Conservation (phyloP, 2,888 invertebrate species). For the Acheta domesticus region DNA sequence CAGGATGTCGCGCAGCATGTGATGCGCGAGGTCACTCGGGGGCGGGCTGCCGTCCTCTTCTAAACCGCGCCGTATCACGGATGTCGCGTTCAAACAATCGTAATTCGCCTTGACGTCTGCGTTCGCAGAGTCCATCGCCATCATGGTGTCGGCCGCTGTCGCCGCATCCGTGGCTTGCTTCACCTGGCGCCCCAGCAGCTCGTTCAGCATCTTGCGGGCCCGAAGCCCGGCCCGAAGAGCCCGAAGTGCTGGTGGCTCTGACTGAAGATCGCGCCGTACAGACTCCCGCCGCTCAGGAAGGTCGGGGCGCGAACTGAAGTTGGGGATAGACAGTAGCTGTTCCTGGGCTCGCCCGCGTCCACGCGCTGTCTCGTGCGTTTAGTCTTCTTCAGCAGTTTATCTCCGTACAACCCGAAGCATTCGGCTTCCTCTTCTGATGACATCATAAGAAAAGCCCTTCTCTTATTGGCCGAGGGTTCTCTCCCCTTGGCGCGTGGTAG, state of each 20-base stretch:
- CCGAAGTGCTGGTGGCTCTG: constrained; percentile 67
- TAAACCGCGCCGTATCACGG: constrained; percentile 46
- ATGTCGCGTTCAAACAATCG: constrained; percentile 41
- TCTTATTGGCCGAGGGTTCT: constrained; percentile 76
- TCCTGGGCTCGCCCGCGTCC: constrained; percentile 93
- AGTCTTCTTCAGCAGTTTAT: constrained; percentile 87
- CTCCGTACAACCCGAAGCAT: constrained; percentile 90
- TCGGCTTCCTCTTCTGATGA: constrained; percentile 96
- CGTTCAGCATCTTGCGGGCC: constrained; percentile 85
- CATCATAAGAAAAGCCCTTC: constrained; percentile 84
- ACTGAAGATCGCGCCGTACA: constrained; percentile 82
- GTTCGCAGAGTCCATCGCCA: constrained; percentile 51
- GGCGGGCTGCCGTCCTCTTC: constrained; percentile 48
- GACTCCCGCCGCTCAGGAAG: constrained; percentile 74
- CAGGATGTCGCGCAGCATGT: constrained; percentile 85
- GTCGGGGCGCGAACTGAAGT: constrained; percentile 74
- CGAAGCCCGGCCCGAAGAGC: constrained; percentile 70
- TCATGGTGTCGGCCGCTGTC: constrained; percentile 51
- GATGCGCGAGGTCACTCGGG: constrained; percentile 58
- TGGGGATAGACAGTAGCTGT: constrained; percentile 81
- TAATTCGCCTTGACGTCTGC: constrained; percentile 43
- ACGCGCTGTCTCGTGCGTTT: constrained; percentile 93
- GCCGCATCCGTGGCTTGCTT: constrained; percentile 60
- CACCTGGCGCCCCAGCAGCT: constrained; percentile 72
- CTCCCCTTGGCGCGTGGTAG: constrained; percentile 47